A percentile compares a stretch with the other conserved stretches of the same genome.
Conservation (phyloP, 1,140 invertebrate species). For the Brachionus rubens region DNA sequence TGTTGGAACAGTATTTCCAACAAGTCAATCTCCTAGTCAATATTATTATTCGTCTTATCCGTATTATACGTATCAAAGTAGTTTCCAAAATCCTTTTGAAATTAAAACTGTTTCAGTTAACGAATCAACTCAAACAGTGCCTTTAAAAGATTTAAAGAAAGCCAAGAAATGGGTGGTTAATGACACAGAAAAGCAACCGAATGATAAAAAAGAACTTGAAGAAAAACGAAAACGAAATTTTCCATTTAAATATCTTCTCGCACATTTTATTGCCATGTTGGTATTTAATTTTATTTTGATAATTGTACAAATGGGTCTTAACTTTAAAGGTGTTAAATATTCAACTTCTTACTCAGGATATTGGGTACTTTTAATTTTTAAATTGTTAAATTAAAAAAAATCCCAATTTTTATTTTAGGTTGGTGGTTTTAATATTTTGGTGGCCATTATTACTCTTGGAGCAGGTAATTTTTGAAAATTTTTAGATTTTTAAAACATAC, state of each 20-base stretch:
- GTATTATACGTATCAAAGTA: background rate
- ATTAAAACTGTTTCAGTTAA: background rate
- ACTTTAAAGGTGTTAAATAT: slow-evolving; percentile 22
- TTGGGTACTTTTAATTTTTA: background rate
- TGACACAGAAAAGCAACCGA: background rate
- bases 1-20: background rate
- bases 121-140: background rate
- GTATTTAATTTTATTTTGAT: background rate
- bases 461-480: background rate
- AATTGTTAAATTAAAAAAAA: background rate
- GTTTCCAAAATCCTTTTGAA: background rate
- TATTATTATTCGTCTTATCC: slow-evolving; percentile 25
- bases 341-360: slow-evolving; percentile 2
- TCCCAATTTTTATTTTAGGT: background rate
- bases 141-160: background rate
- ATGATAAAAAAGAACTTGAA: background rate
- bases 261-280: background rate
- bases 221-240: background rate
- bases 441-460: background rate
- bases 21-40: background rate
- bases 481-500: too few relatives aligned
- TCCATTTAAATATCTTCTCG: background rate
- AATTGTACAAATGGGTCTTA: slow-evolving; percentile 31
- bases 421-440: slow-evolving; percentile 1
- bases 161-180: background rate